These are phyloP conservation scores for Gallinago media DNA, from an alignment of 2,113 vertebrate species.

Conservation along the genomic window DNA sequence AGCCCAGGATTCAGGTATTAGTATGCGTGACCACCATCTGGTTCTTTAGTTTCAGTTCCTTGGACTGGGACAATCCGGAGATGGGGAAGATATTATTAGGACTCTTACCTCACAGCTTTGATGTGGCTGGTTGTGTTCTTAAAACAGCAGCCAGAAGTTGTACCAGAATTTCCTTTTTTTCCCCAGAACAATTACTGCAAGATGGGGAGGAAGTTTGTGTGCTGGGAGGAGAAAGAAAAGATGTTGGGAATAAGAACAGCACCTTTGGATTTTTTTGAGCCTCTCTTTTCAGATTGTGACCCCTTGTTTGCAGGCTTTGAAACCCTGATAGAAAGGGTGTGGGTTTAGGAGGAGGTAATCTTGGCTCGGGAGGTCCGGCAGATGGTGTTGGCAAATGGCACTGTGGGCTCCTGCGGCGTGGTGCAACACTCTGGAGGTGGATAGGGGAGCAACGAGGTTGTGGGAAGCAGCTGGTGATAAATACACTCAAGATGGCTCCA, in stretches of 20 bases:
- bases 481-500: background rate
- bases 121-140: background rate
- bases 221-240: background rate
- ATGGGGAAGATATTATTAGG: background rate
- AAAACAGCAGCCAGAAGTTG: background rate
- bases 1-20: background rate
- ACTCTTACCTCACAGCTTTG: background rate
- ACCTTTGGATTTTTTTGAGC: background rate
- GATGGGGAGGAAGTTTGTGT: background rate
- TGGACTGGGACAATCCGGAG: background rate
- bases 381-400: conserved; percentile 64
- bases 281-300: background rate
- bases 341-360: conserved; percentile 27
- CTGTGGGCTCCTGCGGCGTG: conserved; percentile 5
- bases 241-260: background rate
- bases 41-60: background rate
- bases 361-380: background rate
- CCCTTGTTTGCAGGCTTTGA: conserved; percentile 31
- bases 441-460: conserved; percentile 11
- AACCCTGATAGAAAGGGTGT: background rate
- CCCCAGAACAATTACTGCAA: background rate
- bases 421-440: conserved; percentile 21
- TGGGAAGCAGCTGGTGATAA: conserved; percentile 41
- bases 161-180: background rate
- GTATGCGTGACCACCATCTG: background rate